Percentiles rank a stretch among this genome's conserved stretches.
Evolutionary conservation across 2,888 invertebrate species (phyloP).

Genomic region (Drosophila colorata): DNA sequence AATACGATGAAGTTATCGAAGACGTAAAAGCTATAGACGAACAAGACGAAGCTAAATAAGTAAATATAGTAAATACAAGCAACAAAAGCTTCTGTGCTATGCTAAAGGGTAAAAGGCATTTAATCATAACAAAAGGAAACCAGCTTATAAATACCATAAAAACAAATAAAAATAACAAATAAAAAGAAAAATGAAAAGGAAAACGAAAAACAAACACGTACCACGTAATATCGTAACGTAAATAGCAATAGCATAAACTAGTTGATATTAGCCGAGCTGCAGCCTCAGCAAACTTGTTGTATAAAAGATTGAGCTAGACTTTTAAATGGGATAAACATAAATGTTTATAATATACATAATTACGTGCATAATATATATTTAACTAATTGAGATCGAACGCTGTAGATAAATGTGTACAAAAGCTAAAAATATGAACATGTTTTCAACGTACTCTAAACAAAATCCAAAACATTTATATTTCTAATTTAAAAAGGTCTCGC

Average conservation of each 20-base stretch:
- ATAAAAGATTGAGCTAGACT: conserved; percentile 80
- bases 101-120: conserved; percentile 83
- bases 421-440: conserved; percentile 30
- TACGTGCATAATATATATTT: conserved; percentile 43
- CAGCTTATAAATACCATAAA: conserved; percentile 78
- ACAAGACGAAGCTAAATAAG: conserved; percentile 31
- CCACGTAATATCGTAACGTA: conserved; percentile 72
- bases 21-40: conserved; percentile 11
- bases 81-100: conserved; percentile 66
- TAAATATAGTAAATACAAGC: conserved; percentile 34
- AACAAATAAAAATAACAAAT: conserved; percentile 5
- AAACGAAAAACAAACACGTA: conserved; percentile 37
- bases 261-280: conserved; percentile 57
- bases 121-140: conserved; percentile 62
- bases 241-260: conserved; percentile 73
- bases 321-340: conserved; percentile 60
- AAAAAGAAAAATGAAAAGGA: not conserved
- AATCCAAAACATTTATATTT: conserved; percentile 10
- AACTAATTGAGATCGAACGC: conserved; percentile 54
- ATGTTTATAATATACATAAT: conserved; percentile 37
- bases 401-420: conserved; percentile 76
- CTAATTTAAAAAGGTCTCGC: conserved; percentile 67
- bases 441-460: conserved; percentile 34
- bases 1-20: conserved; percentile 19
- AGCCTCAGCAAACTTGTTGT: conserved; percentile 72